Conservation (phyloP, 2,113 vertebrate genomes). For the Brachyhypopomus occidentalis region DNA sequence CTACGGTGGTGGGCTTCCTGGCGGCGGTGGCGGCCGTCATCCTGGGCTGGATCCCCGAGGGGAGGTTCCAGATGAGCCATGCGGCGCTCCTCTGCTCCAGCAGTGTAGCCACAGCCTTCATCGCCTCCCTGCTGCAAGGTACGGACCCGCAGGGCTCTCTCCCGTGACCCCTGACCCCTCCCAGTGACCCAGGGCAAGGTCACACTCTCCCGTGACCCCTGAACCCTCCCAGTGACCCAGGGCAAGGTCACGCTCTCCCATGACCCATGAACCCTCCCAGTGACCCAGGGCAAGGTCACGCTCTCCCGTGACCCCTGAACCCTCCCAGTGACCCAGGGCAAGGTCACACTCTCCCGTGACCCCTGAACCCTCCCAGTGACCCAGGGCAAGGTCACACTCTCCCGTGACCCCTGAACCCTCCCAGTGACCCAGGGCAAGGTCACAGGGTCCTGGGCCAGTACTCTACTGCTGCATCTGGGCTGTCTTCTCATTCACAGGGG, state of each 20-base stretch:
- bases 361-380: too few relatives aligned
- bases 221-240: too few relatives aligned
- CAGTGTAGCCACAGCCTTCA: conserved; percentile 95
- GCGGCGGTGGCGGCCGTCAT: conserved; percentile 91
- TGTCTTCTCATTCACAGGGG: too few relatives aligned
- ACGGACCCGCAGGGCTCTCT: background rate
- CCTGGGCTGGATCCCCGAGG: conserved; percentile 94
- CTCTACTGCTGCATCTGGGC: background rate
- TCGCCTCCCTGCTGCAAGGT: conserved; percentile 95
- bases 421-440: too few relatives aligned
- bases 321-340: too few relatives aligned
- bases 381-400: background rate
- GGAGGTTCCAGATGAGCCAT: conserved; percentile 89
- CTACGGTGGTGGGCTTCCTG: conserved; percentile 94
- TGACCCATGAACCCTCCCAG: too few relatives aligned
- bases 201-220: background rate
- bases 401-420: too few relatives aligned
- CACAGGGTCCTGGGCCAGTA: background rate
- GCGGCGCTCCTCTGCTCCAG: conserved; percentile 91
- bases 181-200: too few relatives aligned
- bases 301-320: background rate
- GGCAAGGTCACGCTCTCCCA: background rate
- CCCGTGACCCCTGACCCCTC: too few relatives aligned
- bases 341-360: background rate
- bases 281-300: too few relatives aligned